Evolutionary conservation across 2,888 invertebrate genomes (phyloP), one percentile per base, ranked within the genome.

Genomic region (Leucophora obtusa): DNA sequence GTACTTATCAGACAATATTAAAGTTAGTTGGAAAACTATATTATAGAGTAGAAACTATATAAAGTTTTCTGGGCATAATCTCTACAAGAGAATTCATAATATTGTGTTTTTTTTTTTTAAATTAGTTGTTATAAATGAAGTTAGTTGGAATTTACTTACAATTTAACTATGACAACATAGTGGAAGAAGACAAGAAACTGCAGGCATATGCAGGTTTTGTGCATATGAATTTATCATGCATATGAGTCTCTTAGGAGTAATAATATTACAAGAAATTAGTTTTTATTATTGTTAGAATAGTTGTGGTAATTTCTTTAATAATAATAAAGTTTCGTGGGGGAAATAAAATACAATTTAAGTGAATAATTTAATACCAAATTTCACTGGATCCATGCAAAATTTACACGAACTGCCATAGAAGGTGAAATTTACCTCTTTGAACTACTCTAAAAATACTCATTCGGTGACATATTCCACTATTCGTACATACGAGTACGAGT

Each of bases 231-330:
- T 70, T 70, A 58, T 56, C 69, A 47, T 62, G 68, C 59, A 56
- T 59, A 76, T 58, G 35, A 56, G 76, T 65, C 62, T 63, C 58
- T 15, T 9, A 69, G 68, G 63, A 78, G 78, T 69, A 50, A 33
- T 63, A 69, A 62, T 58, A 73, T 69, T 78, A 73, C 62, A 78
- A 51, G 68, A 69, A 69, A 73, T 59, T 78, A 78, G 78, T 69
- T 78, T 68, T 72, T 63, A 78, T 35, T 35, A 35, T 14, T 51
- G n/a, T 28, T 24, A n/a, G 50, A 47, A 47, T 47, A n/a, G 43
- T n/a, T 47, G 14, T 14, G 43, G n/a, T 11, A n/a, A 2, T 47
- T 47, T 47, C n/a, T 47, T 2, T 11, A 47, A 47, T 2, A 14
- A n/a, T 1, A 38, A 47, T 47, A 1, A 47, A 47, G 43, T 47